Base-by-base conservation (phyloP, 2,888 invertebrate species). In the Leptopilina syphax region DNA sequence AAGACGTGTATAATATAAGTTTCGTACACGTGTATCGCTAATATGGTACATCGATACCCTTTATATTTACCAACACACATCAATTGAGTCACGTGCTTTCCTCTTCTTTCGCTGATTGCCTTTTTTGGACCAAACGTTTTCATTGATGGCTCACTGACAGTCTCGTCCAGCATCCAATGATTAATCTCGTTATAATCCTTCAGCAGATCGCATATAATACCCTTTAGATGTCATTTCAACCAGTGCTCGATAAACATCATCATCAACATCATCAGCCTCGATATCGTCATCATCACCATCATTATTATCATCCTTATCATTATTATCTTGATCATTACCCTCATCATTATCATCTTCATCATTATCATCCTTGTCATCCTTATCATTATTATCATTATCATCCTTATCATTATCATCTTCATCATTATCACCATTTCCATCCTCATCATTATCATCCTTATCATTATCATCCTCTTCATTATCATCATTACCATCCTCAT, bases 91-190 rank as follows among this genome's bases (percentile, higher is more conserved):
- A 60, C n/a, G 27, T 60, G 57, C n/a, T 57, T 73, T 73, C 73
- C 73, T 73, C 73, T 57, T 73, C 57, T 73, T 73, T 60, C 57
- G 34, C 34, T 57, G 57, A 73, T 73, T 73, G 73, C 41, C 57
- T 73, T 73, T 73, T 73, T 73, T 18, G 41, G 73, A 34, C 9
- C 41, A 34, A 73, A 73, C 57, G n/a, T 27, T 73, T 73, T 73
- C 70, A 73, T 73, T 73, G 73, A 73, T 73, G 9, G 41, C 41
- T 73, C 34, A 73, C 73, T 60, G 73, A 60, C 73, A 73, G 73
- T 57, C 57, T 73, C 73, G 57, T 73, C 73, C 54, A 57, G 57
- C n/a, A 73, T 57, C 70, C 50, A 73, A 27, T 57, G 41, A 73
- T 57, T 57, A 73, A 73, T 73, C 73, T 73, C 13, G 8, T 70